Base-by-base conservation (phyloP, 2,888 invertebrate species). In the Pediacus dermestoides region DNA sequence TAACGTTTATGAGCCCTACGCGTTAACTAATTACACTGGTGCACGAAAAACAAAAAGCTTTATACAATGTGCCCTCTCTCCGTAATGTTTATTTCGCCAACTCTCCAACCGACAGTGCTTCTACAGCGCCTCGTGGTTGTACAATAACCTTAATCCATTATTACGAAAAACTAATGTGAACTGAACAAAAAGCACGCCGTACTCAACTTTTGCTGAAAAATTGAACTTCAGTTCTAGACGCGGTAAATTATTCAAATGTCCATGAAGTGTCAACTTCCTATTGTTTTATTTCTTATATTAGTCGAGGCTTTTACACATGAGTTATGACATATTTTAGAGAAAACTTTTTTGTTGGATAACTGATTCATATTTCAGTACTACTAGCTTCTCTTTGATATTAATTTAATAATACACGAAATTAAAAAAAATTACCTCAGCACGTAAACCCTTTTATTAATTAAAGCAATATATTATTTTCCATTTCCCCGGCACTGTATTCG, bases 131-230 rank as follows among this genome's bases (percentile, higher is more conserved):
- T 25, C 16, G 28, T 23, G 28, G 30, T 28, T 41, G 28, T 31
- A 42, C 37, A 42, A 42, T 42, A 58, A 55, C 54, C 52, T 55
- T 58, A 57, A 58, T 58, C 58, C 57, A 58, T 60, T 60, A 60
- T 53, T 48, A 50, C 50, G 58, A 57, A 57, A 60, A 57, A 60
- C 55, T 60, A 53, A 58, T 52, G 55, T 48, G 49, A 51, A 53
- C 44, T 44, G 36, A 46, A 57, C 54, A 57, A 54, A 57, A 56
- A 57, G 50, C 49, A 18, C 45, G 44, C 43, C 44, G 50, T 41
- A 41, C 44, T 41, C 46, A 55, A 56, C 48, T 57, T 55, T 55
- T 41, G 39, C 41, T 39, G 37, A 47, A 54, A 55, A 58, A 54
- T 44, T 44, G 45, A 46, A 48, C 44, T 28, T 36, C 47, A 43